Evolutionary conservation across 2,797 vertebrate species (phyloP), one percentile per base, ranked within the genome.

Genomic region (Megaceryle alcyon): DNA sequence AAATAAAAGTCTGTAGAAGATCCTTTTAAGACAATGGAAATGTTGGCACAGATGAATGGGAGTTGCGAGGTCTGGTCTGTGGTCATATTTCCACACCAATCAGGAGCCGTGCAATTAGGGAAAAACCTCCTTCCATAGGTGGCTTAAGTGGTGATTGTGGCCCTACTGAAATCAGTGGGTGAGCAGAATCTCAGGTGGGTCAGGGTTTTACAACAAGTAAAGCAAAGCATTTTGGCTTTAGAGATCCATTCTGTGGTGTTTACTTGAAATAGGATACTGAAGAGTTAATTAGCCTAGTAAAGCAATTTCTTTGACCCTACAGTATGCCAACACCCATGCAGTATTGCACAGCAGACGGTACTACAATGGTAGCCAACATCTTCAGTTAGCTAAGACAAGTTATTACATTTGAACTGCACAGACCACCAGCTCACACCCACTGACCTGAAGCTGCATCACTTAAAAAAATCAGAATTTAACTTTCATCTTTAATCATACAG

Each of bases 1-100:
- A 90, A 92, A 68, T 23, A 91, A 77, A 90, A 82, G 37, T 29
- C 44, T 46, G 20, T 41, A 35, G 63, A 84, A 96, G 28, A 85
- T 37, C 28, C 37, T 79, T 84, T 87, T 21, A 44, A 73, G 65
- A 61, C 61, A 87, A 77, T 6, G 75, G 63, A 88, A 94, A 49
- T 2, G 3, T 49, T 61, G 51, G 37, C 63, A 76, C 9, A 57
- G 61, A 23, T 0, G 0, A 86, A 66, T 6, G 14, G 49, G 72
- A 73, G 31, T 9, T 59, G n/a, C 1, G 8, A 81, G 46, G 28
- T 73, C 70, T 90, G 39, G 39, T 78, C 35, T 37, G 63, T 10
- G 7, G 63, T 14, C 7, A 0, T 43, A 35, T 14, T 69, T 82
- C 48, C 53, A 14, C 19, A 10, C 6, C 23, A 82, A 31, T 26